Conservation (phyloP, 2,113 vertebrate genomes). For the Jacana jacana region DNA sequence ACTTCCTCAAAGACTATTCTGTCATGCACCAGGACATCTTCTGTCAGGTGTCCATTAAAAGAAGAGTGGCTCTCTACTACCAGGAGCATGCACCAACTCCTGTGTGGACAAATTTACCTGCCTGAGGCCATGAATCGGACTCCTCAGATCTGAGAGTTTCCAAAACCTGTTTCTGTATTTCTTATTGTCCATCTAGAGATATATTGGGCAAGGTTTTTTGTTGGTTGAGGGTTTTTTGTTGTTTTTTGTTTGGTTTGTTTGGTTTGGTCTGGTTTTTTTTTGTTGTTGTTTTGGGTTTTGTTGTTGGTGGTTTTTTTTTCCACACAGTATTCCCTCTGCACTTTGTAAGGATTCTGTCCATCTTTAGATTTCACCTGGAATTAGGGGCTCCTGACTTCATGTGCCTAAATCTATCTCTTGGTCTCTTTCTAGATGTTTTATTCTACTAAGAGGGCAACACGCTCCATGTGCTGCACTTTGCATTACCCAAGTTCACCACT, state of each 20-base stretch:
- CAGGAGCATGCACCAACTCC: background rate
- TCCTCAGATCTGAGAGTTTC: background rate
- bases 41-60: background rate
- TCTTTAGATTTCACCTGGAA: background rate
- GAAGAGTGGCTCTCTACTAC: background rate
- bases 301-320: background rate
- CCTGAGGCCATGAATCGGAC: background rate
- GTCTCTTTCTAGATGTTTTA: background rate
- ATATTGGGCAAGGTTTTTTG: background rate
- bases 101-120: accelerated
- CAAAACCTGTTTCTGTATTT: background rate
- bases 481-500: background rate
- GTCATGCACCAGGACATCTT: background rate
- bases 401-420: background rate
- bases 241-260: no score
- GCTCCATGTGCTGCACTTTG: background rate
- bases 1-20: background rate
- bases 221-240: no score
- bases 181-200: background rate
- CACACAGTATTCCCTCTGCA: background rate
- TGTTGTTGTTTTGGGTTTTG: background rate
- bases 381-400: background rate
- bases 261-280: no score
- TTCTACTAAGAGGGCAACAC: background rate
- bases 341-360: background rate